Conservation (phyloP, 1,140 invertebrate genomes). For the Oppia nitens region DNA sequence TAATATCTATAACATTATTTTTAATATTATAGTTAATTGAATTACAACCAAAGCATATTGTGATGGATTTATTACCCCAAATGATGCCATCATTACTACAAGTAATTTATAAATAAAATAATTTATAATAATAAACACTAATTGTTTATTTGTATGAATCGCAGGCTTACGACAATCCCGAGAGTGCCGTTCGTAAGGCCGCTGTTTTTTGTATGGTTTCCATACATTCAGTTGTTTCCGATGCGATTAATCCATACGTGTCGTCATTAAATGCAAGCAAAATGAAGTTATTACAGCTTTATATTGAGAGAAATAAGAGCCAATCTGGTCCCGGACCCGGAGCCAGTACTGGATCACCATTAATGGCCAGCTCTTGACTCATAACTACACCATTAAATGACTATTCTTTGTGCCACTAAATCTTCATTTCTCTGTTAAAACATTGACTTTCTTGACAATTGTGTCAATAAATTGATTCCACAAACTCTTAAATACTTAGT, state of each 20-base stretch:
- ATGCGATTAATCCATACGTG: constrained; percentile 56
- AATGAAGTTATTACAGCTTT: constrained; percentile 51
- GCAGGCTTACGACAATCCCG: constrained; percentile 65
- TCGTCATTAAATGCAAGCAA: constrained; percentile 64
- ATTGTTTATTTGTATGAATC: constrained; percentile 23
- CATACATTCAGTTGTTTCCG: constrained; percentile 64
- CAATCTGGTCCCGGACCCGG: neutral
- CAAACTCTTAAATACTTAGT: neutral
- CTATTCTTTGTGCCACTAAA: neutral
- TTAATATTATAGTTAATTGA: constrained; percentile 23
- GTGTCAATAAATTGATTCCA: neutral
- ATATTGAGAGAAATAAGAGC: constrained; percentile 39
- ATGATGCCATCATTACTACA: constrained; percentile 75
- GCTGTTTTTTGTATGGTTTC: constrained; percentile 90
- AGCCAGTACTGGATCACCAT: no score
- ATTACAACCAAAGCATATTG: constrained; percentile 32
- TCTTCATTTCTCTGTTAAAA: neutral
- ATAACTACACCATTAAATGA: neutral
- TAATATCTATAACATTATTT: constrained; percentile 5
- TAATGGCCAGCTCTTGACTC: no score
- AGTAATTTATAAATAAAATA: constrained; percentile 33
- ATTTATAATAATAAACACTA: neutral
- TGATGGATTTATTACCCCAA: constrained; percentile 46
- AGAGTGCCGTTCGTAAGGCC: constrained; percentile 77
- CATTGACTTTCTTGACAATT: neutral